Percentiles rank a stretch among this genome's conserved stretches.
Evolutionary conservation across 2,113 vertebrate genomes (phyloP).

Genomic region (Eolophus roseicapilla): DNA sequence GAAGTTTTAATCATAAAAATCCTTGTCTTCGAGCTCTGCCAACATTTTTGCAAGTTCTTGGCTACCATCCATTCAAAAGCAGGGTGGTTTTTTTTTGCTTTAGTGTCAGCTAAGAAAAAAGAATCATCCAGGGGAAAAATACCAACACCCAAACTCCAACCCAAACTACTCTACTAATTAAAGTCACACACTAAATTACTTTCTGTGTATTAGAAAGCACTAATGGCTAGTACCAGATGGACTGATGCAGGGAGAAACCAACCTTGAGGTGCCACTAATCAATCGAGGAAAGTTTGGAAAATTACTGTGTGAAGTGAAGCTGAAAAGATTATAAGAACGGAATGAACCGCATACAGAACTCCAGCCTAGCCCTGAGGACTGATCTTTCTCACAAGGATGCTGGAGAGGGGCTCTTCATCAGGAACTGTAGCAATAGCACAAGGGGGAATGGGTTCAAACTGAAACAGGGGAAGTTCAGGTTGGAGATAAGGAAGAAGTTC

Average conservation of each 20-base stretch:
- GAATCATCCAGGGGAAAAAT: not conserved
- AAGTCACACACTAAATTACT: not conserved
- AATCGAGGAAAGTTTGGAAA: not conserved
- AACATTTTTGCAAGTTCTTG: constrained; percentile 12
- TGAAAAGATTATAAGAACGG: not conserved
- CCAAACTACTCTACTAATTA: not conserved
- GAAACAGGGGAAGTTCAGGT: not conserved
- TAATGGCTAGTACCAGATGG: not conserved
- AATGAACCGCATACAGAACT: not conserved
- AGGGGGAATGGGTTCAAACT: not conserved
- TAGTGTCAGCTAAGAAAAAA: not conserved
- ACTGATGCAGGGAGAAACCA: not conserved
- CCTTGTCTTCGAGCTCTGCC: not conserved
- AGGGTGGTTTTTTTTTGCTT: not conserved
- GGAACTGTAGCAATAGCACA: not conserved
- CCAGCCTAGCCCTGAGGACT: not conserved
- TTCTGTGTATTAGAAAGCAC: not conserved
- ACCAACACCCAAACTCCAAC: not conserved
- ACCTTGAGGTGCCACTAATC: not conserved
- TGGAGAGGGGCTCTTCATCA: not conserved
- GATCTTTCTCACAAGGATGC: not conserved
- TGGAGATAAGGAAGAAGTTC: not conserved
- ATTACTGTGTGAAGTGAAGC: not conserved
- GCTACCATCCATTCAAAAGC: not conserved
- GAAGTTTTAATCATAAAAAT: constrained; percentile 26